Percentiles rank a stretch among this genome's conserved stretches.
Conservation (phyloP, 2,888 invertebrate species). For the Beris morrisii region DNA sequence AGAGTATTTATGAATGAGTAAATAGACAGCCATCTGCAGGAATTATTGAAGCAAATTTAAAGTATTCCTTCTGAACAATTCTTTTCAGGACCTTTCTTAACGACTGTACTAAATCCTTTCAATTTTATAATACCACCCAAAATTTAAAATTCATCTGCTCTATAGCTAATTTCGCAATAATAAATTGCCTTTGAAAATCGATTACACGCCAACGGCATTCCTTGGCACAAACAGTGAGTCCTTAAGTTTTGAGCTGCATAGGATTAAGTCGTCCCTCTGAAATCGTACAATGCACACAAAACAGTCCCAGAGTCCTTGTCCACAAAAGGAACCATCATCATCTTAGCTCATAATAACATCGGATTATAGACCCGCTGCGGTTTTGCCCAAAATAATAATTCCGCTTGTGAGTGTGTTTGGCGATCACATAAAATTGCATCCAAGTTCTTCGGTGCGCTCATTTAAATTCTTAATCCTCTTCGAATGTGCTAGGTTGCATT, state of each 20-base stretch:
- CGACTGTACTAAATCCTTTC: too few relatives aligned
- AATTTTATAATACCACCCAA: too few relatives aligned
- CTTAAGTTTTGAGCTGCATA: neutral
- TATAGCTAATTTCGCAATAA: slow-evolving; percentile 10
- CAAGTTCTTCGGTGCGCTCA: slow-evolving; percentile 13
- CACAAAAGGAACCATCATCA: slow-evolving; percentile 30
- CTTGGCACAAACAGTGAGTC: neutral
- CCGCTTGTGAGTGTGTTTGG: neutral
- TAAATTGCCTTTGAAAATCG: slow-evolving; percentile 17
- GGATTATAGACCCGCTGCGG: slow-evolving; percentile 34
- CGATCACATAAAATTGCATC: slow-evolving; percentile 1
- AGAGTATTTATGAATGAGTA: too few relatives aligned
- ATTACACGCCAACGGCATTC: slow-evolving; percentile 27
- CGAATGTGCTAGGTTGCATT: slow-evolving; percentile 20
- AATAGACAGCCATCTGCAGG: too few relatives aligned
- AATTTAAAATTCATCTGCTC: neutral
- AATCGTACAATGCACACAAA: slow-evolving; percentile 18
- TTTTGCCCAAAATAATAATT: slow-evolving; percentile 24
- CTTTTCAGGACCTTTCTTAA: too few relatives aligned
- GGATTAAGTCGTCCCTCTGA: slow-evolving; percentile 1
- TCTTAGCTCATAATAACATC: slow-evolving; percentile 33
- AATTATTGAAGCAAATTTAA: too few relatives aligned
- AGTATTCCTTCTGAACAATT: too few relatives aligned
- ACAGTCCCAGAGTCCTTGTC: slow-evolving; percentile 6
- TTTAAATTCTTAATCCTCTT: slow-evolving; percentile 29